Conservation (phyloP, 2,888 invertebrate genomes). For the Beris morrisii region DNA sequence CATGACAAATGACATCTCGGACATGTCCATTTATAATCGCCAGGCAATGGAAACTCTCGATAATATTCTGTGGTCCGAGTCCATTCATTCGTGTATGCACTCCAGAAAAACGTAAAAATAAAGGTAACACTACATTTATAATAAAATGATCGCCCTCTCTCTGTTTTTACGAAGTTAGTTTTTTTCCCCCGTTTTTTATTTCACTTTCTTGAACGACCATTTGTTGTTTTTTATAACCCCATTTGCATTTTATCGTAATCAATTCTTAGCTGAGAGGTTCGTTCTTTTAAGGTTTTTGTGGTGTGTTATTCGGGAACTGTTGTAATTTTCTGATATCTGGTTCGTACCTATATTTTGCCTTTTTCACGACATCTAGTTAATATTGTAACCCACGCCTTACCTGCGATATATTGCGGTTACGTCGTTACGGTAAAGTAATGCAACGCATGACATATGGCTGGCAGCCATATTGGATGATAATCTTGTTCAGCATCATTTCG, state of each 20-base stretch:
- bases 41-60: constrained; percentile 21
- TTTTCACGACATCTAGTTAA: no score
- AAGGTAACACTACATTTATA: constrained; percentile 12
- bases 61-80: constrained; percentile 1
- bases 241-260: constrained; percentile 27
- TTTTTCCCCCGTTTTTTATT: background rate
- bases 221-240: constrained; percentile 15
- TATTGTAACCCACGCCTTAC: no score
- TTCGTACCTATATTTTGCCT: no score
- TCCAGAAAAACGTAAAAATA: constrained; percentile 16
- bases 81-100: no score
- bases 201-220: constrained; percentile 19
- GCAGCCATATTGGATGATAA: no score
- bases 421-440: no score
- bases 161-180: background rate
- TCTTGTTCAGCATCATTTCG: no score
- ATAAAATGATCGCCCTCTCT: constrained; percentile 10
- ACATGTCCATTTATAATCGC: constrained; percentile 31
- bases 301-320: constrained; percentile 3
- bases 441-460: no score
- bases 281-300: no score
- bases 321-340: constrained; percentile 8
- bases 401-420: no score
- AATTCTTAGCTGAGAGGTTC: background rate
- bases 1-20: constrained; percentile 34